phyloP scores from a whole-genome alignment of 1,140 invertebrate species.

The Trichoplusia ni region DNA sequence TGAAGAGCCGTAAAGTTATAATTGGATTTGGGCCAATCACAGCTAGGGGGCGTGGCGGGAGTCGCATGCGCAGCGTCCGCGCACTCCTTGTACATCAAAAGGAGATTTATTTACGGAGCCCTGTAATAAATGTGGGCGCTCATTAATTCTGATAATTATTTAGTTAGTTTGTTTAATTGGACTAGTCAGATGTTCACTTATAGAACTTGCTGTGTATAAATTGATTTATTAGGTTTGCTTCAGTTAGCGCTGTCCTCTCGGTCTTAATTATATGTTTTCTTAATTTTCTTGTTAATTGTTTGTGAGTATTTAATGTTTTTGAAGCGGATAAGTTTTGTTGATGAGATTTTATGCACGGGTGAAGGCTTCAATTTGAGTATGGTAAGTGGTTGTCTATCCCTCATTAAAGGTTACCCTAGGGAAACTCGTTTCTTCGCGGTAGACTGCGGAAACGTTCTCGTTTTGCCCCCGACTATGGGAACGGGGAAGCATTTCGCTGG shows the following conservation, averaged over 20 bases:
- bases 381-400: too few species aligned
- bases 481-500: too few species aligned
- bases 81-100: conserved; percentile 57
- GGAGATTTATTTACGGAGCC: conserved; percentile 67
- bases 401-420: too few species aligned
- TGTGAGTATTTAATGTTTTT: conserved; percentile 7
- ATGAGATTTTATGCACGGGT: too few species aligned
- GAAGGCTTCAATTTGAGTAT: too few species aligned
- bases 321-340: background rate
- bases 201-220: conserved; percentile 34
- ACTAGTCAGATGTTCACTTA: conserved; percentile 59
- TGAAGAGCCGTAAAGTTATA: conserved; percentile 66
- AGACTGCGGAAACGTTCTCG: too few species aligned
- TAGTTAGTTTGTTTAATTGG: conserved; percentile 76
- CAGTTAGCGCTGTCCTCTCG: background rate
- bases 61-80: conserved; percentile 50
- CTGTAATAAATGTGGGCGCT: conserved; percentile 66
- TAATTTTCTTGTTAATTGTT: conserved; percentile 18
- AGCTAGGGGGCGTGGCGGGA: conserved; percentile 56
- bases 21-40: conserved; percentile 75
- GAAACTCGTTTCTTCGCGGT: too few species aligned
- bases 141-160: conserved; percentile 81
- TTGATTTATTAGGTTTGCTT: conserved; percentile 20
- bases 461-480: too few species aligned
- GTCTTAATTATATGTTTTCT: conserved; percentile 7